These are phyloP conservation scores for Piprites chloris DNA, from an alignment of 2,113 vertebrate genomes.

Conservation along the genomic window DNA sequence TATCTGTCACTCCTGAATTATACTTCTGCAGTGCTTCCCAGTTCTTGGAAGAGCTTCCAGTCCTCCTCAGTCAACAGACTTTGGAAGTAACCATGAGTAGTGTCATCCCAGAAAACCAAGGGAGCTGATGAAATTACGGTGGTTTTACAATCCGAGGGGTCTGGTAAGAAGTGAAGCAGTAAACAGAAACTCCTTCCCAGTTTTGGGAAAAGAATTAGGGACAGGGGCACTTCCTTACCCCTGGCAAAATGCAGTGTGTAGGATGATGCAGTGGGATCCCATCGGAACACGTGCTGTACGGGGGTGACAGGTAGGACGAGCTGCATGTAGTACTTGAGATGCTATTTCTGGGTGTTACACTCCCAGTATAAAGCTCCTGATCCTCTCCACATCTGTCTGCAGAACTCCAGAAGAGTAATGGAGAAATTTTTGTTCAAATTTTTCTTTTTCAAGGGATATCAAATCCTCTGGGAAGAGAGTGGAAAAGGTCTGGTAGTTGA, in stretches of 20 bases:
- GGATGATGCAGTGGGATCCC: fast-evolving
- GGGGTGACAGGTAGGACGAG: background rate
- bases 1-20: fast-evolving
- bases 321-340: fast-evolving
- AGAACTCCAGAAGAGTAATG: background rate
- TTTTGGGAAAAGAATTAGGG: background rate
- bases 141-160: background rate
- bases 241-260: background rate
- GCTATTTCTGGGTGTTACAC: background rate
- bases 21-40: fast-evolving
- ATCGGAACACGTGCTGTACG: fast-evolving
- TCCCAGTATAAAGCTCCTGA: background rate
- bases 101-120: background rate
- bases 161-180: background rate
- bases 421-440: background rate
- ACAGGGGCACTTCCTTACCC: background rate
- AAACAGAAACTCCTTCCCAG: background rate
- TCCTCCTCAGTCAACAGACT: background rate
- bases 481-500: background rate
- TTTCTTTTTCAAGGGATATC: background rate
- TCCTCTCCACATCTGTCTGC: background rate
- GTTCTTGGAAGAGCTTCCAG: background rate
- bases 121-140: background rate
- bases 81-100: background rate
- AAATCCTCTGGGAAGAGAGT: background rate